Evolutionary conservation across 2,113 vertebrate species (phyloP).

Genomic region (Heterocephalus glaber): DNA sequence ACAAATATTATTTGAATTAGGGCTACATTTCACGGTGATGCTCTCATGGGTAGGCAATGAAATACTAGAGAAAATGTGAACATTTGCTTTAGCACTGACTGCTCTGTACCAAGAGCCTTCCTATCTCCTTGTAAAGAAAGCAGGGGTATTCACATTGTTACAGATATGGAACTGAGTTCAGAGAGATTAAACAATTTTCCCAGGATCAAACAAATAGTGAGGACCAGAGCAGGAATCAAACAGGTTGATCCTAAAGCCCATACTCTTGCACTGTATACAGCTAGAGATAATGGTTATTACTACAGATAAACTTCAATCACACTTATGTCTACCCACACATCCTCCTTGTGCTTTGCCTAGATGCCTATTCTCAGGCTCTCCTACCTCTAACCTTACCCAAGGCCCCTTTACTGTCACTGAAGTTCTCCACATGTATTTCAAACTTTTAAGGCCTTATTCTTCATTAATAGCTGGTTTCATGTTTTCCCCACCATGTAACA

Average conservation of each 20-base stretch:
- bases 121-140: not conserved
- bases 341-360: not conserved
- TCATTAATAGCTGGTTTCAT: not conserved
- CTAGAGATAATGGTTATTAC: not conserved
- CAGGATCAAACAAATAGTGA: not conserved
- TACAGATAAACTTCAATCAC: not conserved
- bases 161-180: not conserved
- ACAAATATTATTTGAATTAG: conserved; percentile 68
- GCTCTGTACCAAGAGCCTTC: not conserved
- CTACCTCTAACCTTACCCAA: not conserved
- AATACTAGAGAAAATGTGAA: conserved; percentile 14
- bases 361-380: not conserved
- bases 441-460: not conserved
- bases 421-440: not conserved
- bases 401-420: not conserved
- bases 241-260: not conserved
- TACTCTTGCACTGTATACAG: not conserved
- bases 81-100: not conserved
- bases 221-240: not conserved
- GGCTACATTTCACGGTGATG: not conserved
- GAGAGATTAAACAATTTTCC: not conserved
- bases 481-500: not conserved
- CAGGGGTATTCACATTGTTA: not conserved
- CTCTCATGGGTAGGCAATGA: not conserved
- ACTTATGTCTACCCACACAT: not conserved